phyloP scores from a whole-genome alignment of 2,113 vertebrate species.

The Eolophus roseicapilla region DNA sequence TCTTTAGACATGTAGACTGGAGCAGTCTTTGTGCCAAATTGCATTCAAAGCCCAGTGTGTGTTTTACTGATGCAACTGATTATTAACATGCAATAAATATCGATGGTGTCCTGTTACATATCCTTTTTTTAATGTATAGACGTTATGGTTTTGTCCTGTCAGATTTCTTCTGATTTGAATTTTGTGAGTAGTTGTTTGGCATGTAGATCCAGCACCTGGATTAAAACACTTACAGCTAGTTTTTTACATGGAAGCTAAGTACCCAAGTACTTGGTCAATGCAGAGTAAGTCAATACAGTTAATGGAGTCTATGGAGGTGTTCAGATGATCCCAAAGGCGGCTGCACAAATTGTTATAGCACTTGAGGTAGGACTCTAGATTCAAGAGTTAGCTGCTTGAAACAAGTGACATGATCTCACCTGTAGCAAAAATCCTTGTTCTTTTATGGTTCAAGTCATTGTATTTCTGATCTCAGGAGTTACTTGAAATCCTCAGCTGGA shows the following conservation, averaged over 20 bases:
- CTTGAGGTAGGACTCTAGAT: not conserved
- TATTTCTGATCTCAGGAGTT: not conserved
- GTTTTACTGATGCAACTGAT: not conserved
- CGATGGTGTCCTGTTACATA: not conserved
- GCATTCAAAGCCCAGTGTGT: not conserved
- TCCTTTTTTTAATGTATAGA: not conserved
- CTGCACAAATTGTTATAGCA: not conserved
- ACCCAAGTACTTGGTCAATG: not conserved
- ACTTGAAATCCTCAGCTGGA: not conserved
- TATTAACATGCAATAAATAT: not conserved
- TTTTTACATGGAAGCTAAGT: not conserved
- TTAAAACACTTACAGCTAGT: not conserved
- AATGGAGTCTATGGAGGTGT: not conserved
- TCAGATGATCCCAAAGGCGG: not conserved
- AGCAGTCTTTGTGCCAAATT: not conserved
- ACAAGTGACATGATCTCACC: not conserved
- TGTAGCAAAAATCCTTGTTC: not conserved
- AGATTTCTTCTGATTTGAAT: not conserved
- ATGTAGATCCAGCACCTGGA: not conserved
- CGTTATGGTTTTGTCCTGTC: not conserved
- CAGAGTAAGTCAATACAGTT: not conserved
- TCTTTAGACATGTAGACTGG: not conserved
- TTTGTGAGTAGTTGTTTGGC: not conserved
- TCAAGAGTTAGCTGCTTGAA: not conserved
- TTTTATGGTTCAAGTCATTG: not conserved